Evolutionary conservation across 2,797 vertebrate genomes (phyloP).

Genomic region (Rhabdomys pumilio): DNA sequence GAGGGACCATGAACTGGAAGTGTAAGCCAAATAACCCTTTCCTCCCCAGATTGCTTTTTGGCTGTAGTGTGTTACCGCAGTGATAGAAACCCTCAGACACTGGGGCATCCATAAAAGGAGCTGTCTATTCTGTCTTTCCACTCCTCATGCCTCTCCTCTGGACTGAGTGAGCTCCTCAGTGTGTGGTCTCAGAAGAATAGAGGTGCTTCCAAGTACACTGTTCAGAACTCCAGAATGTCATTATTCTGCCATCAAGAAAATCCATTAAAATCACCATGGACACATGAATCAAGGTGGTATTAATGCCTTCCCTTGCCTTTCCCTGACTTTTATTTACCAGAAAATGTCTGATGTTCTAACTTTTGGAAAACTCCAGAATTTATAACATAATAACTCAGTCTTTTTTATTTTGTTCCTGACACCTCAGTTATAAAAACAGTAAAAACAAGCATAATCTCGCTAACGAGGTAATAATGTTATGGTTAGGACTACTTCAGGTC

Average conservation of each 20-base stretch:
- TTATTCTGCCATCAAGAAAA: slow-evolving; percentile 56
- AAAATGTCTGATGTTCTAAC: slow-evolving; percentile 37
- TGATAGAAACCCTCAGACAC: too few species aligned
- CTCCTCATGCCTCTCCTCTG: not conserved
- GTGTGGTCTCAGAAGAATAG: not conserved
- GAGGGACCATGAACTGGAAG: too few species aligned
- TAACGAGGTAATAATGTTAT: not conserved
- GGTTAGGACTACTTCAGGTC: not conserved
- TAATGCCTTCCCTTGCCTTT: not conserved
- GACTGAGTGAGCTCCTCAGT: not conserved
- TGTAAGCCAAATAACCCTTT: too few species aligned
- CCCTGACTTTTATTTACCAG: not conserved
- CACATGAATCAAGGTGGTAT: not conserved
- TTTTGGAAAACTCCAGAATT: slow-evolving; percentile 48
- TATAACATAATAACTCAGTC: slow-evolving; percentile 19
- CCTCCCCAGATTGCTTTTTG: too few species aligned
- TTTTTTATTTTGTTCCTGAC: slow-evolving; percentile 18
- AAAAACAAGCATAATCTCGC: slow-evolving; percentile 43
- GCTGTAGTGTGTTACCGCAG: too few species aligned
- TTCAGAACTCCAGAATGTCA: not conserved
- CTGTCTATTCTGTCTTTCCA: not conserved
- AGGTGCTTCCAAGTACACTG: not conserved
- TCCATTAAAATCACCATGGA: not conserved
- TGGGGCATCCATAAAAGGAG: not conserved
- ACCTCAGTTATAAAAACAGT: slow-evolving; percentile 55